phyloP scores from a whole-genome alignment of 2,113 vertebrate species.

The Anolis carolinensis region DNA sequence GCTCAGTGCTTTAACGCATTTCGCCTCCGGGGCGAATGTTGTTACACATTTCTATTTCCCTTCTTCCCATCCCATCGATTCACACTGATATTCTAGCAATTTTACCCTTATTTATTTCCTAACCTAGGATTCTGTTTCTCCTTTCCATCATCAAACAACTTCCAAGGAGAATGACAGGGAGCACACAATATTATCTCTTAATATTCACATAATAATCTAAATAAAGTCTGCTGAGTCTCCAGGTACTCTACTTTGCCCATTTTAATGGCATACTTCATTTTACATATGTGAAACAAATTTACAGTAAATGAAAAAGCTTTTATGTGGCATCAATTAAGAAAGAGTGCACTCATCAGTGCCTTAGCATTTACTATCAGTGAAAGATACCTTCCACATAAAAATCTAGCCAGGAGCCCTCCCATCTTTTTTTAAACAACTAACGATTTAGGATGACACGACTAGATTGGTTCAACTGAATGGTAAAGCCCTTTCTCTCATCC shows the following conservation, averaged over 20 bases:
- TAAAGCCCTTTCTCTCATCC: background rate
- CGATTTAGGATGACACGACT: background rate
- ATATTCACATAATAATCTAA: conserved; percentile 69
- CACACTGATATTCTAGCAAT: conserved; percentile 67
- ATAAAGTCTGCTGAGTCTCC: conserved; percentile 69
- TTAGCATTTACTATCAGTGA: conserved; percentile 41
- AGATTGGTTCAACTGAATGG: background rate
- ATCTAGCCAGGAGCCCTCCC: conserved; percentile 29
- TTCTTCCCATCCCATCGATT: conserved; percentile 56
- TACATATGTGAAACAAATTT: conserved; percentile 51
- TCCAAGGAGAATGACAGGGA: conserved; percentile 65
- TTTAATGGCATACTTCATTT: conserved; percentile 57
- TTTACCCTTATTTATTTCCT: conserved; percentile 67
- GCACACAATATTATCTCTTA: conserved; percentile 63
- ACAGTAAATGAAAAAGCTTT: conserved; percentile 56
- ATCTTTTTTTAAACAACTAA: conserved; percentile 41
- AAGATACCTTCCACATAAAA: conserved; percentile 53
- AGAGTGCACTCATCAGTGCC: conserved; percentile 16
- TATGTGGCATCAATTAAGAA: conserved; percentile 36
- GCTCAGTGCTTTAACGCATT: too few species aligned
- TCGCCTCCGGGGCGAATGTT: too few species aligned
- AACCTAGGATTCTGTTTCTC: conserved; percentile 64
- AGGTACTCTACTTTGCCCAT: conserved; percentile 47
- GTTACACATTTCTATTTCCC: conserved; percentile 56
- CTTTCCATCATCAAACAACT: conserved; percentile 62